A percentile compares a stretch with the other conserved stretches of the same genome.
Conservation (phyloP, 1,140 invertebrate genomes). For the Leptoteleia sp. region DNA sequence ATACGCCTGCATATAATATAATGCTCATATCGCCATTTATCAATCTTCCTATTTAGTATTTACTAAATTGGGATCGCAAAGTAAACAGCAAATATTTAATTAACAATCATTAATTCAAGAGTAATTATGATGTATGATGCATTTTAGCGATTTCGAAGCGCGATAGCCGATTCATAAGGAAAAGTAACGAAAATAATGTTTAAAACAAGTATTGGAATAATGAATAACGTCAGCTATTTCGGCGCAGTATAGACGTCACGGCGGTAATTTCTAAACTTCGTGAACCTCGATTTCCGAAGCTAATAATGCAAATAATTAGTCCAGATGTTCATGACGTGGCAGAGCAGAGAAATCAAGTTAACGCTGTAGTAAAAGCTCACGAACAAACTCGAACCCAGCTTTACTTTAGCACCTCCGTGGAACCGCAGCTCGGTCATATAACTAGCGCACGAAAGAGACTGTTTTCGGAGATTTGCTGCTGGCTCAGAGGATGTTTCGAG, state of each 20-base stretch:
- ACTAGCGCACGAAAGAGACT: constrained; percentile 50
- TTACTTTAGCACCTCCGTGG: constrained; percentile 68
- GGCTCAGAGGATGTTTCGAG: constrained; percentile 32
- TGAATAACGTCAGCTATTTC: constrained; percentile 63
- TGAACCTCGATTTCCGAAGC: constrained; percentile 66
- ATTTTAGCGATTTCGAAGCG: too few species aligned
- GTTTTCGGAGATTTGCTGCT: constrained; percentile 57
- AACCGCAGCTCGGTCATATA: constrained; percentile 67
- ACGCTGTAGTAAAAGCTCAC: constrained; percentile 69
- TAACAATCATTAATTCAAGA: too few species aligned
- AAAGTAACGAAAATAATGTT: constrained; percentile 33
- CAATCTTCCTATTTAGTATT: too few species aligned
- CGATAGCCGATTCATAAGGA: constrained; percentile 2
- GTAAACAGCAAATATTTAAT: too few species aligned
- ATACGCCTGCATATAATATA: too few species aligned
- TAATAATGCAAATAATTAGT: constrained; percentile 70
- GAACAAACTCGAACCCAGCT: constrained; percentile 67
- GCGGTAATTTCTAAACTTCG: constrained; percentile 66
- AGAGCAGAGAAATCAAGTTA: constrained; percentile 69
- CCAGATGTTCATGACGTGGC: constrained; percentile 66
- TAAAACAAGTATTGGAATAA: constrained; percentile 37
- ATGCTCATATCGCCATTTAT: too few species aligned
- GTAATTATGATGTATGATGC: too few species aligned
- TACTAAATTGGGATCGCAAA: too few species aligned
- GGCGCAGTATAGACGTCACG: constrained; percentile 45